These are phyloP conservation scores for Pararge aegeria DNA, from an alignment of 1,140 invertebrate genomes.

Conservation along the genomic window DNA sequence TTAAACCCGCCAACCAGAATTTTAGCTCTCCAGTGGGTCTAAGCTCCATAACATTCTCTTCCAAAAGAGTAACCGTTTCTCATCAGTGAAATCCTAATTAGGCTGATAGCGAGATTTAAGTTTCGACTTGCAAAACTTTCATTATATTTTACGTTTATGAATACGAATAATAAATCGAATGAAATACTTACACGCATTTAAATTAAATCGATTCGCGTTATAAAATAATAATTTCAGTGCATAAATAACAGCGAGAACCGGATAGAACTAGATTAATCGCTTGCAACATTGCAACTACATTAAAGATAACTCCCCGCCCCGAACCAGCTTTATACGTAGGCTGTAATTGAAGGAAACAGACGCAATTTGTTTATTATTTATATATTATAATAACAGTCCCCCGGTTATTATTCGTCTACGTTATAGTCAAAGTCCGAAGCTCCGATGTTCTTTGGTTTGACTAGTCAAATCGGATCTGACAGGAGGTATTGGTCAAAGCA, in stretches of 20 bases:
- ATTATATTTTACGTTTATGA: no score
- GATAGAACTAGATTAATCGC: constrained; percentile 32
- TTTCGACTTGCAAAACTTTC: no score
- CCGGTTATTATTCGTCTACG: constrained; percentile 31
- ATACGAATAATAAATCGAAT: background rate
- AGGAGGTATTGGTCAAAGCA: no score
- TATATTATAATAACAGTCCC: constrained; percentile 60
- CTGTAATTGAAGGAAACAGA: constrained; percentile 47
- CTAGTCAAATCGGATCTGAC: no score
- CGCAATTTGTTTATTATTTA: constrained; percentile 60
- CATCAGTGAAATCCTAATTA: no score
- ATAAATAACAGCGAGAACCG: constrained; percentile 31
- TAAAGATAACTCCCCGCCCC: constrained; percentile 30
- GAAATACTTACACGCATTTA: background rate
- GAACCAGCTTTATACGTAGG: constrained; percentile 26
- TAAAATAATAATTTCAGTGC: constrained; percentile 17
- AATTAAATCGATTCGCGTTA: background rate
- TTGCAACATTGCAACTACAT: constrained; percentile 32
- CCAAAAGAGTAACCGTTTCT: no score
- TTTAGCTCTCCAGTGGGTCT: no score
- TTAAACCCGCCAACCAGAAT: no score
- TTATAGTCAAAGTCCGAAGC: background rate
- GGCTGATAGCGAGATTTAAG: no score
- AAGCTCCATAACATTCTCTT: no score
- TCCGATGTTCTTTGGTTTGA: no score